Conservation (phyloP, 2,888 invertebrate species). For the Euproctis similis region DNA sequence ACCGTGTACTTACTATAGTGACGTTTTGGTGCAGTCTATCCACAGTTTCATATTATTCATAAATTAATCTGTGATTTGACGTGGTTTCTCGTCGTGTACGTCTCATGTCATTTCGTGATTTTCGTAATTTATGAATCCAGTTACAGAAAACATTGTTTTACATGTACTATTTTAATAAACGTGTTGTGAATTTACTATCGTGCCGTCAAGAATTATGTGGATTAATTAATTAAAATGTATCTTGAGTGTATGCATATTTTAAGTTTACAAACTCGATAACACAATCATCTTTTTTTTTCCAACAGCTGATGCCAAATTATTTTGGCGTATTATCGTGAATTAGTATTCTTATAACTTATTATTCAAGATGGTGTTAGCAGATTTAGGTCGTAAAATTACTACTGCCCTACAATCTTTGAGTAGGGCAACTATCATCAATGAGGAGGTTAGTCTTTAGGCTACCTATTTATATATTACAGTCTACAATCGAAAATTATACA, state of each 20-base stretch:
- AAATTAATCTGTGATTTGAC: slow-evolving; percentile 23
- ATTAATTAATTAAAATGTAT: slow-evolving; percentile 19
- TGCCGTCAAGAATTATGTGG: slow-evolving; percentile 3
- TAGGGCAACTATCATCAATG: slow-evolving; percentile 98
- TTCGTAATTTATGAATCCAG: slow-evolving; percentile 7
- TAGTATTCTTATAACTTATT: slow-evolving; percentile 11
- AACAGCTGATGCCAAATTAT: slow-evolving; percentile 35
- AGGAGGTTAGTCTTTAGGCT: slow-evolving; percentile 85
- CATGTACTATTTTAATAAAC: no score
- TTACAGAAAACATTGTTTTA: no score
- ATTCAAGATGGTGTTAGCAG: slow-evolving; percentile 97
- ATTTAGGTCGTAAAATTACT: slow-evolving; percentile 99
- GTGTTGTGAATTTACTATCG: no score
- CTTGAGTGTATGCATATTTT: slow-evolving; percentile 8
- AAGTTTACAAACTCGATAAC: slow-evolving; percentile 13
- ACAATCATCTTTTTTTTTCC: slow-evolving; percentile 8
- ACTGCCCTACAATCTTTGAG: slow-evolving; percentile 97
- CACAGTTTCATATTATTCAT: no score
- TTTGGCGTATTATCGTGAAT: slow-evolving; percentile 16
- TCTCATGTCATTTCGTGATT: slow-evolving; percentile 32
- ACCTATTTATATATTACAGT: no score
- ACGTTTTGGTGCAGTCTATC: no score
- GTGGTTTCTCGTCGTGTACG: slow-evolving; percentile 47
- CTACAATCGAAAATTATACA: no score
- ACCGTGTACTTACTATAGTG: no score